Conservation (phyloP, 2,888 invertebrate genomes). For the Hyles lineata region DNA sequence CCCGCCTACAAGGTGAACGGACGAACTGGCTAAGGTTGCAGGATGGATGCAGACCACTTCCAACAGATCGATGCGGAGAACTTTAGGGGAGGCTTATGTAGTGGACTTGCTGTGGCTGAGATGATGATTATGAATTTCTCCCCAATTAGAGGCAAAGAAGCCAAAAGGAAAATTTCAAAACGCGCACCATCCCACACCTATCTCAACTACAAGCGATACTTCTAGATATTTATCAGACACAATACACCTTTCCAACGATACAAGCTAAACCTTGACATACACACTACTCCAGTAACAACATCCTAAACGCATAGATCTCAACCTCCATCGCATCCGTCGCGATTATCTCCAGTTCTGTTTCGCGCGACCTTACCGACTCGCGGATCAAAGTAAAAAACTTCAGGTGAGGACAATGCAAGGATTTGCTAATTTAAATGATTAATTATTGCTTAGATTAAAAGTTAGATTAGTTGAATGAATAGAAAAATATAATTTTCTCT, state of each 20-base stretch:
- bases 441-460: neutral
- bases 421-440: neutral
- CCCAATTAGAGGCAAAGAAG: too few relatives aligned
- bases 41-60: too few relatives aligned
- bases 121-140: too few relatives aligned
- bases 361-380: neutral
- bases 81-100: too few relatives aligned
- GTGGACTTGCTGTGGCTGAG: too few relatives aligned
- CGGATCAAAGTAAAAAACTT: neutral
- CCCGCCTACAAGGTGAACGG: too few relatives aligned
- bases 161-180: too few relatives aligned
- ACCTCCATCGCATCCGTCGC: conserved; percentile 10
- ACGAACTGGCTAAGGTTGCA: too few relatives aligned
- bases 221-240: neutral
- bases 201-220: too few relatives aligned
- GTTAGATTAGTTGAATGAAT: neutral
- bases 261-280: neutral
- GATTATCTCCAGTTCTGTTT: conserved; percentile 9
- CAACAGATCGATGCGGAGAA: too few relatives aligned
- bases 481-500: neutral
- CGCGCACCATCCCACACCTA: too few relatives aligned
- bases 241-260: neutral
- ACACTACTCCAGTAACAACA: neutral
- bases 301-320: conserved; percentile 12
- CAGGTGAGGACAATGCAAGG: conserved; percentile 13